phyloP scores from a whole-genome alignment of 2,888 invertebrate genomes.

The Lasioglossum oenotherae region DNA sequence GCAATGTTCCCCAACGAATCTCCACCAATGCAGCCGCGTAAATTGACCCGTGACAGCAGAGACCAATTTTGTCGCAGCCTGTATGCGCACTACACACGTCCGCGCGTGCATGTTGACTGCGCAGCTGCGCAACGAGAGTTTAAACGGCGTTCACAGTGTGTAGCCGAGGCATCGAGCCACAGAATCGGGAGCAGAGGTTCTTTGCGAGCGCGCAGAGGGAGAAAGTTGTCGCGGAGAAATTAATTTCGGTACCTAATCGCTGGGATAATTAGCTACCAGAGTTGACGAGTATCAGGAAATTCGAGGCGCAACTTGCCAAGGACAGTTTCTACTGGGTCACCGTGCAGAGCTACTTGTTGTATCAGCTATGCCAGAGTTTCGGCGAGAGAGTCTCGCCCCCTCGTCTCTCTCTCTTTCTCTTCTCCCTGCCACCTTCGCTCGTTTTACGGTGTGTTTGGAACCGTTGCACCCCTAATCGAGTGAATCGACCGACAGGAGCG shows the following conservation, averaged over 20 bases:
- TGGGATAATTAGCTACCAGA: conserved; percentile 51
- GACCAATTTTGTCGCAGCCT: background rate
- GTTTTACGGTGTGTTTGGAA: conserved; percentile 19
- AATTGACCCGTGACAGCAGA: background rate
- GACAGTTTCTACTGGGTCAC: conserved; percentile 42
- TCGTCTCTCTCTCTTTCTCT: background rate
- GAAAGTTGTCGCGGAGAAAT: conserved; percentile 52
- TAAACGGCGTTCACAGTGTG: conserved; percentile 43
- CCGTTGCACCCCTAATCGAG: conserved; percentile 37
- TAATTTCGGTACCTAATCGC: conserved; percentile 57
- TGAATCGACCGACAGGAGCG: conserved; percentile 14
- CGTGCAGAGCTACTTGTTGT: conserved; percentile 27
- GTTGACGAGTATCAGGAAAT: conserved; percentile 45
- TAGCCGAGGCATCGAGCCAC: conserved; percentile 31
- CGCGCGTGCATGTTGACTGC: conserved; percentile 31
- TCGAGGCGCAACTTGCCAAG: conserved; percentile 21
- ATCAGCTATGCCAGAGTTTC: background rate
- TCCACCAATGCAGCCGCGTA: background rate
- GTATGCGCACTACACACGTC: conserved; percentile 35
- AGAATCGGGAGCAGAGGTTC: conserved; percentile 27
- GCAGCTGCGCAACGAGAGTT: conserved; percentile 42
- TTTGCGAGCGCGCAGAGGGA: conserved; percentile 29
- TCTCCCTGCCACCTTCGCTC: background rate
- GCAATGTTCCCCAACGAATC: background rate
- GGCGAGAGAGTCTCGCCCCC: background rate